These are phyloP conservation scores for Chirona hameri DNA, from an alignment of 2,888 invertebrate species.

Conservation along the genomic window DNA sequence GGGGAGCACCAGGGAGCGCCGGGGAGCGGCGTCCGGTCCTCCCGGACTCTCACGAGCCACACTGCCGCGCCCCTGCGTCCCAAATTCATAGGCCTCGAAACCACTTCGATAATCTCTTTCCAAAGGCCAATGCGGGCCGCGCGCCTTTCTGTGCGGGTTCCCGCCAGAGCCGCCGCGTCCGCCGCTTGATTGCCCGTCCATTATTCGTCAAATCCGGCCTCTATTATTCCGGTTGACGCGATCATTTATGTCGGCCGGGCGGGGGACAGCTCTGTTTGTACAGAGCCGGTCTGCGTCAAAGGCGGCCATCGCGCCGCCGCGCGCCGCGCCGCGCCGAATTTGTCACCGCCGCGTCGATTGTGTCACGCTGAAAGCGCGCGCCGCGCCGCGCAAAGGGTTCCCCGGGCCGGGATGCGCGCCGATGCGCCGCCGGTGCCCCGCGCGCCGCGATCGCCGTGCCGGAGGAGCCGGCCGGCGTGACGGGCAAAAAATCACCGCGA, in stretches of 20 bases:
- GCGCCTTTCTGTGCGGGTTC: slow-evolving; percentile 8
- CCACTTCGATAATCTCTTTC: slow-evolving; percentile 29
- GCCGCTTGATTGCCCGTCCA: slow-evolving; percentile 13
- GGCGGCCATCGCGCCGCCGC: neutral
- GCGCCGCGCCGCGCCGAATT: neutral
- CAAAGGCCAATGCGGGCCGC: slow-evolving; percentile 13
- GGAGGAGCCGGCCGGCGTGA: neutral
- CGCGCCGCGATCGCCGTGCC: neutral
- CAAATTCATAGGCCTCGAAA: slow-evolving; percentile 27
- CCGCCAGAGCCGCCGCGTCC: slow-evolving; percentile 5
- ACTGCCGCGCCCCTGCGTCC: neutral
- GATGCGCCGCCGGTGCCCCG: neutral
- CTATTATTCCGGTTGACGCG: slow-evolving; percentile 26
- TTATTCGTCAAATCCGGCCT: slow-evolving; percentile 24
- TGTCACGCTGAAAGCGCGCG: neutral
- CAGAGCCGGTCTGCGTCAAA: slow-evolving; percentile 12
- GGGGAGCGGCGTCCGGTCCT: neutral
- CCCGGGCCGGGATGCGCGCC: neutral
- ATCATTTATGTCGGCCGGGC: slow-evolving; percentile 1
- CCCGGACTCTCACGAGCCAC: neutral
- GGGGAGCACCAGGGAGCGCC: neutral
- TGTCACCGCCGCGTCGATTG: slow-evolving; percentile 23
- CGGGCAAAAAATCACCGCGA: neutral
- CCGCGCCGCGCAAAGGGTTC: neutral
- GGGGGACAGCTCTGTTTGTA: slow-evolving; percentile 27